Evolutionary conservation across 2,113 vertebrate species (phyloP).

Genomic region (Acanthisitta chloris): DNA sequence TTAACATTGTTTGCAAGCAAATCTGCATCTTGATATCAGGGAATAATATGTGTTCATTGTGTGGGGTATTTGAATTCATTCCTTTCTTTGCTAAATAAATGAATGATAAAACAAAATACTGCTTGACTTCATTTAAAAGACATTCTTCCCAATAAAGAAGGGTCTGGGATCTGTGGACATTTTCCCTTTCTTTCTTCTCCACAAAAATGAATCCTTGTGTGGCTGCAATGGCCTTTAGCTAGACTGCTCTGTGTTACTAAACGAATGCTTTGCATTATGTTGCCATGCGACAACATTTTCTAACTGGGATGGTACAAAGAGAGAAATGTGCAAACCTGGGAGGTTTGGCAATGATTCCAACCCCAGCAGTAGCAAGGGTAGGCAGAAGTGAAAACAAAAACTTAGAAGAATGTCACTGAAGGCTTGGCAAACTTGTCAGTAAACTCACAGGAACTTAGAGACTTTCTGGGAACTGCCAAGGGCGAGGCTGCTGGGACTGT

Average conservation of each 20-base stretch:
- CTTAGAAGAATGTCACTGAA: background rate
- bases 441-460: background rate
- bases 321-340: background rate
- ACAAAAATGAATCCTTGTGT: background rate
- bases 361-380: background rate
- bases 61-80: constrained; percentile 61
- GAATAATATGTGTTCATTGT: constrained; percentile 51
- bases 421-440: background rate
- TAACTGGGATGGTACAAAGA: background rate
- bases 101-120: constrained; percentile 45
- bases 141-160: constrained; percentile 31
- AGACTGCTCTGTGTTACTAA: background rate
- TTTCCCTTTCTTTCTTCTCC: background rate
- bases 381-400: background rate
- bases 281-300: background rate
- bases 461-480: background rate
- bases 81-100: constrained; percentile 69
- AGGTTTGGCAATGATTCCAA: background rate
- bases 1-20: background rate
- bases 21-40: constrained; percentile 64
- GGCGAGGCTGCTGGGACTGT: background rate
- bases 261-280: background rate
- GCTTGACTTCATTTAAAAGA: constrained; percentile 56
- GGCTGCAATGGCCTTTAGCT: background rate
- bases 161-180: background rate